Evolutionary conservation across 2,113 vertebrate genomes (phyloP), one percentile per base, ranked within the genome.

Genomic region (Dascyllus trimaculatus): DNA sequence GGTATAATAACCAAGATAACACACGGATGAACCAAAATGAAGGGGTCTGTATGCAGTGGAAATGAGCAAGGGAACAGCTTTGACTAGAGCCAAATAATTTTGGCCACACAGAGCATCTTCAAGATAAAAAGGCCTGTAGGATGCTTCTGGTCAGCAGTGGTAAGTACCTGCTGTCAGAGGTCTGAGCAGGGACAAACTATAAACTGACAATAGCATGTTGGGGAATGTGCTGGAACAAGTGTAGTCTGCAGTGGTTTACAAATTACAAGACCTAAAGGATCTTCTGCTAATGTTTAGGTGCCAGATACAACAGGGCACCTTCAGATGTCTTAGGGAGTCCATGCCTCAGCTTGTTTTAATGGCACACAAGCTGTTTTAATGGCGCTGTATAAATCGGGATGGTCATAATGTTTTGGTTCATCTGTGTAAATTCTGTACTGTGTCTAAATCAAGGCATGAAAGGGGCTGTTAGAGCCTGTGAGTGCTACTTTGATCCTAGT

Each of bases 371-470:
- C 49, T 52, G 49, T 52, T 52, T 21, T 19, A 18, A 18, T 21
- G 19, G 6, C 49, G 15, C 14, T 7, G 19, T 15, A 19, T 18
- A 15, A 15, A 48, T 48, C 45, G 15, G 17, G 13, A 46, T 15
- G 45, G 13, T 46, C 46, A 48, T 17, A 7, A 18, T 48, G 46
- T 48, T 48, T 48, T 1, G 7, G 46, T 48, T 48, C 18, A 48
- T 48, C 46, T 6, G 46, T 7, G 15, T 17, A 48, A 48, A 15
- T 48, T 7, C 15, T 48, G 18, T 48, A 15, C 5, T 48, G 15
- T 48, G 15, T 24, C 26, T 53, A 48, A 49, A 63, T 63, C 4
- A 69, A 35, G 29, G 13, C 40, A 43, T 71, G 22, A 64, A 21
- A 6, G 5, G 1, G 3, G 15, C n/a, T 66, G 5, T 52, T 49